Conservation (phyloP, 2,888 invertebrate genomes). For the Agrotis clavis region DNA sequence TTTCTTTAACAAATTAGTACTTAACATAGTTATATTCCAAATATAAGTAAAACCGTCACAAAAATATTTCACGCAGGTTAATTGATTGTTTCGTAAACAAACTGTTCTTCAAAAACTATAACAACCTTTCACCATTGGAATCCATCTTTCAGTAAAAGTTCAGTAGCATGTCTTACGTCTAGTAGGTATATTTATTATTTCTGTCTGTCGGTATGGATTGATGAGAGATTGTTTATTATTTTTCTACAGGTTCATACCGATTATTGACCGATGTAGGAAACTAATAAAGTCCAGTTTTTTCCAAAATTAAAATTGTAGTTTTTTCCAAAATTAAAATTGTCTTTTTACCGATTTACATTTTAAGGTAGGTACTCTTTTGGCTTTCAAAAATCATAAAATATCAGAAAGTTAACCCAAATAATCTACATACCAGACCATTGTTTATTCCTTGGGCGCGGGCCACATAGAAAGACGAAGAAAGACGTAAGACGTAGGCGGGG, state of each 20-base stretch:
- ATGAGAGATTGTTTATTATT: background rate
- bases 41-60: background rate
- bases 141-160: slow-evolving; percentile 14
- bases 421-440: too few relatives aligned
- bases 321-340: background rate
- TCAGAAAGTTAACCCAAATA: too few relatives aligned
- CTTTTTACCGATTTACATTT: too few relatives aligned
- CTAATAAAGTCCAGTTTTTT: background rate
- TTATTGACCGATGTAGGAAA: slow-evolving; percentile 7
- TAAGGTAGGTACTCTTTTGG: too few relatives aligned
- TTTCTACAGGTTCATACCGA: background rate
- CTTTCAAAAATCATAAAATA: too few relatives aligned
- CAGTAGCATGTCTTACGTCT: slow-evolving; percentile 2
- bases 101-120: background rate
- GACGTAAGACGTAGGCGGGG: too few relatives aligned
- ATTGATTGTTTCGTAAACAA: slow-evolving; percentile 14
- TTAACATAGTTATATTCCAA: background rate
- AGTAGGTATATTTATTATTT: slow-evolving; percentile 34
- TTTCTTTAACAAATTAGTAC: too few relatives aligned
- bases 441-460: too few relatives aligned
- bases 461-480: too few relatives aligned
- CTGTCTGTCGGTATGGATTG: background rate
- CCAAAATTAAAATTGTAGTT: background rate
- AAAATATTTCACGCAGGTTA: background rate
- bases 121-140: slow-evolving; percentile 10